phyloP scores from a whole-genome alignment of 1,140 invertebrate genomes.

The Dolichoris vasculosae region DNA sequence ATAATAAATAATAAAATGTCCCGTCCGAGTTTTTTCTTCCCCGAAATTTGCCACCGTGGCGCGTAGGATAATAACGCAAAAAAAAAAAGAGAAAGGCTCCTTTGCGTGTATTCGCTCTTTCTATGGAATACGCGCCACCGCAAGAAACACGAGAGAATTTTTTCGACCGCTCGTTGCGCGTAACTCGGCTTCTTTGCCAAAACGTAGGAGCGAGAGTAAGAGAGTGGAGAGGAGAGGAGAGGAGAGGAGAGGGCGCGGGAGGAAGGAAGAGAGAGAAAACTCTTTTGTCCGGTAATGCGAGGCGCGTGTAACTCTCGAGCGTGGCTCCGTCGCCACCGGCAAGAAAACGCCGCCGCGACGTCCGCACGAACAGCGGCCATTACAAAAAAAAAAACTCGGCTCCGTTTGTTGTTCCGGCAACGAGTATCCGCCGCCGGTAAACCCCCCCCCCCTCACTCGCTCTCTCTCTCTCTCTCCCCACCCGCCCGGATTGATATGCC shows the following conservation, averaged over 20 bases:
- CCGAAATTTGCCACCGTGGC: not conserved
- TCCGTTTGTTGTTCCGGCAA: conserved; percentile 30
- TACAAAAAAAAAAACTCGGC: conserved; percentile 37
- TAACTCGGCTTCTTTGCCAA: not conserved
- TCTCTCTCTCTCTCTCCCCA: not conserved
- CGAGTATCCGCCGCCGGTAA: not conserved
- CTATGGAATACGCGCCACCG: not conserved
- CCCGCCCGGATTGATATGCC: conserved; percentile 1
- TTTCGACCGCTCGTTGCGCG: not conserved
- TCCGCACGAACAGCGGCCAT: not conserved
- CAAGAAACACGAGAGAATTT: conserved; percentile 6
- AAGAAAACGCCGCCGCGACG: not conserved
- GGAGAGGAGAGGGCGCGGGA: not conserved
- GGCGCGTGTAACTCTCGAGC: conserved; percentile 38
- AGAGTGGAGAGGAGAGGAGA: not conserved
- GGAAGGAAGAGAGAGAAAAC: not conserved
- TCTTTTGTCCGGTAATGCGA: conserved; percentile 45
- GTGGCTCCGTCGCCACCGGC: not conserved
- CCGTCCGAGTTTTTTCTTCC: not conserved
- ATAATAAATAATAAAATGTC: not conserved
- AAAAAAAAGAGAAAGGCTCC: not conserved
- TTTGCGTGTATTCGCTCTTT: too few relatives aligned
- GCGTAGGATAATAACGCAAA: not conserved
- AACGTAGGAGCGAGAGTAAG: not conserved
- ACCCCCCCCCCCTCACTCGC: not conserved